These are phyloP conservation scores for Oncorhynchus kisutch DNA, from an alignment of 2,113 vertebrate genomes.

Conservation along the genomic window DNA sequence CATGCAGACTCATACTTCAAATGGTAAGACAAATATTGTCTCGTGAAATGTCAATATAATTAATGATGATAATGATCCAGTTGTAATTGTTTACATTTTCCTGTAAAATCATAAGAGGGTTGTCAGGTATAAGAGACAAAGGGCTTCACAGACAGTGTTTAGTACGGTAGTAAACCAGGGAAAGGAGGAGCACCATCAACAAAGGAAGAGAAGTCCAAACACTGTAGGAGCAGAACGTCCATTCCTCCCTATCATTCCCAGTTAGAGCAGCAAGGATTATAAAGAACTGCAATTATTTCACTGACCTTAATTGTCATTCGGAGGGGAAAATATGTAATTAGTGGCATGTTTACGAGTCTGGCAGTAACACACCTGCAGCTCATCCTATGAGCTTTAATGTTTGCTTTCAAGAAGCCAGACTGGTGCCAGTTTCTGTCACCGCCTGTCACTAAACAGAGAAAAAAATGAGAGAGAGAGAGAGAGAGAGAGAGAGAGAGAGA, in stretches of 20 bases:
- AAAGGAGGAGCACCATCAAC: conserved; percentile 27
- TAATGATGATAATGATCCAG: conserved; percentile 54
- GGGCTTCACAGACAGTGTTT: neutral
- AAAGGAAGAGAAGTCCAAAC: conserved; percentile 76
- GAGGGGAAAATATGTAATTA: conserved; percentile 98
- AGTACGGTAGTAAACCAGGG: too few relatives aligned
- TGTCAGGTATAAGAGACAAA: neutral
- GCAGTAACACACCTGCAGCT: conserved; percentile 91
- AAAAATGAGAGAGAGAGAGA: conserved; percentile 7
- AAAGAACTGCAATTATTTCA: conserved; percentile 95
- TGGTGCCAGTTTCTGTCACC: conserved; percentile 92
- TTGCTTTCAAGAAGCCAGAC: conserved; percentile 83
- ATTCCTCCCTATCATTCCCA: conserved; percentile 80
- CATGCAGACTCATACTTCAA: conserved; percentile 57
- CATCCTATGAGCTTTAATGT: conserved; percentile 89
- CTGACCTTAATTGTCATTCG: conserved; percentile 96
- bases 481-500: conserved; percentile 10
- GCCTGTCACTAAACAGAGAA: conserved; percentile 78
- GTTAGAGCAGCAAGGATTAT: conserved; percentile 81
- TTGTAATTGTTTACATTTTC: conserved; percentile 44
- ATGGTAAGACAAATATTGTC: conserved; percentile 57
- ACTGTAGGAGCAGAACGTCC: conserved; percentile 69
- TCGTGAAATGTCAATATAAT: conserved; percentile 55
- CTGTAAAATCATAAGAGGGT: conserved; percentile 10
- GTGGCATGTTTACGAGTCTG: conserved; percentile 83